These are phyloP conservation scores for Globodera rostochiensis DNA, from an alignment of 1,140 invertebrate genomes.

Conservation along the genomic window DNA sequence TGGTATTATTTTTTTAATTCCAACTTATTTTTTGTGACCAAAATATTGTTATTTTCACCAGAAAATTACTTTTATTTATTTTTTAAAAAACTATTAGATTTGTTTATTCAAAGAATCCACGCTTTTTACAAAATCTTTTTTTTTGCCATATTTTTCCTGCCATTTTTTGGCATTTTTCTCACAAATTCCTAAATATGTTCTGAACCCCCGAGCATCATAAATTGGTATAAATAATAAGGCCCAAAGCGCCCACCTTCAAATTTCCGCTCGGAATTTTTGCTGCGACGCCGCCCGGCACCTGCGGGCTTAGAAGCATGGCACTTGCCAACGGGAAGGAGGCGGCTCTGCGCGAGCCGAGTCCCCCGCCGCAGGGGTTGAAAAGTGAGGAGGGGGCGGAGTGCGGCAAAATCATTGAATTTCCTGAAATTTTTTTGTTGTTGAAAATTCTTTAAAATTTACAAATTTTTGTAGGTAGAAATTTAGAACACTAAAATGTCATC, in stretches of 20 bases:
- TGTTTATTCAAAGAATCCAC: no score
- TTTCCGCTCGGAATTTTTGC: conserved; percentile 3
- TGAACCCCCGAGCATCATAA: no score
- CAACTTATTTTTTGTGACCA: no score
- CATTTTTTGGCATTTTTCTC: neutral
- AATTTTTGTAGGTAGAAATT: no score
- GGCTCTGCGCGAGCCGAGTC: neutral
- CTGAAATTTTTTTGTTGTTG: no score
- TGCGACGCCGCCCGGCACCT: neutral
- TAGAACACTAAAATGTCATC: no score
- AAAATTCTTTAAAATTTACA: no score
- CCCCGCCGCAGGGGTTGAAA: neutral
- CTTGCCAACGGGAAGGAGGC: conserved; percentile 13
- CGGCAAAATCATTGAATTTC: neutral
- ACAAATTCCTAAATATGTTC: neutral
- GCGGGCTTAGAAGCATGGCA: neutral
- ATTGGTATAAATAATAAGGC: no score
- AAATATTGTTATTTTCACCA: no score
- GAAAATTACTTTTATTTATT: no score
- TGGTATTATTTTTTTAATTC: no score
- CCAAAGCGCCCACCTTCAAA: conserved; percentile 1
- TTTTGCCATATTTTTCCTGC: neutral
- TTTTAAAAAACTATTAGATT: no score
- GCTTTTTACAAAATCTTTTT: neutral
- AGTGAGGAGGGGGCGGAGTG: conserved; percentile 18